Evolutionary conservation across 2,888 invertebrate species (phyloP), one percentile per base, ranked within the genome.

Genomic region (Apotomis turbidana): DNA sequence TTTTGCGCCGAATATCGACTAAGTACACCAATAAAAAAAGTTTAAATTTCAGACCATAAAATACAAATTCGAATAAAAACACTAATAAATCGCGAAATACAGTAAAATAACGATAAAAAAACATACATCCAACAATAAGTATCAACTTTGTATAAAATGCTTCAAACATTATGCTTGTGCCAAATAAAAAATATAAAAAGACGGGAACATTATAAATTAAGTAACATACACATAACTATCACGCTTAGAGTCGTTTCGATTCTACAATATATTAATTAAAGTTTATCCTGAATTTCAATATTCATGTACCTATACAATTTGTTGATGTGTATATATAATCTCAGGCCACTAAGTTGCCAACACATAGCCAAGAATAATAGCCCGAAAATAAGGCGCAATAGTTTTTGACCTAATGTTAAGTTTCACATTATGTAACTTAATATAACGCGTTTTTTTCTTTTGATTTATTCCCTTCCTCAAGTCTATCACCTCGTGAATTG

Each of bases 161-260:
- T 46, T 8, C 46, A 46, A 57, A 66, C 55, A 55, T 13, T 64
- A 51, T 61, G 49, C 52, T 51, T 68, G 61, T 61, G 57, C 55
- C 55, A 57, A 67, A 51, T 59, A 71, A 57, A 67, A 54, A 41
- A 61, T 54, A 36, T 36, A 71, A 38, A 71, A 62, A 68, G 15
- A 46, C 68, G 10, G 49, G 36, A 52, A 44, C 44, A 46, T 27
- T 68, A 72, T 62, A 68, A 72, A 72, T 72, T 72, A 72, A 72
- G 68, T 72, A 72, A 72, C 72, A 68, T 68, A 58, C 61, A n/a
- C 55, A n/a, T 41, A 67, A 49, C 67, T 66, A 71, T 58, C 49
- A 67, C 55, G 61, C 41, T 38, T 12, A n/a, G 68, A 63, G 41
- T 72, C 68, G 72, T 44, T 72, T 58, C 68, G 44, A 63, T 72